phyloP scores from a whole-genome alignment of 2,113 vertebrate species.

The Cairina moschata region DNA sequence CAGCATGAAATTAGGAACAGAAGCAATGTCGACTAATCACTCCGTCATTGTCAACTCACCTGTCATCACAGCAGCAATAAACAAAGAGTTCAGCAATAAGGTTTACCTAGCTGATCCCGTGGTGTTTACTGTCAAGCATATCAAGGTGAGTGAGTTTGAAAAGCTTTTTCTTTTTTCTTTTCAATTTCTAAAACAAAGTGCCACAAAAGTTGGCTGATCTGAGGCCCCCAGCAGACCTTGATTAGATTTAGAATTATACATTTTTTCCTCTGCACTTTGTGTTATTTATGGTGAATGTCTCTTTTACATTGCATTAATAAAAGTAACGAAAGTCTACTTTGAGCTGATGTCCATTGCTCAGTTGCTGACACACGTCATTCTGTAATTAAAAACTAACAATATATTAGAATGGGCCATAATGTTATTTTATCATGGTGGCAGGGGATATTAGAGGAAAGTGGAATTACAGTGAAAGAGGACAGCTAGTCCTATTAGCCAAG shows the following conservation, averaged over 20 bases:
- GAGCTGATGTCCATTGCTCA: slow-evolving; percentile 29
- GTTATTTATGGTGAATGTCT: slow-evolving; percentile 42
- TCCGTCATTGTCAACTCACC: slow-evolving; percentile 97
- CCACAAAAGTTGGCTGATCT: background rate
- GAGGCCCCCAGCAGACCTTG: background rate
- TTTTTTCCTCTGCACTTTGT: slow-evolving; percentile 32
- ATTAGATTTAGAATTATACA: slow-evolving; percentile 55
- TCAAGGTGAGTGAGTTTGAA: slow-evolving; percentile 83
- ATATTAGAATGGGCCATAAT: slow-evolving; percentile 25
- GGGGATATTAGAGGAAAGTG: background rate
- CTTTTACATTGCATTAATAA: background rate
- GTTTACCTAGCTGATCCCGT: slow-evolving; percentile 97
- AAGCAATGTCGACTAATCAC: slow-evolving; percentile 94
- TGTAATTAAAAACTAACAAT: slow-evolving; percentile 56
- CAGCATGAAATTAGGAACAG: slow-evolving; percentile 93
- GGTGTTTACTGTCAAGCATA: slow-evolving; percentile 93
- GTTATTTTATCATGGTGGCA: slow-evolving; percentile 50
- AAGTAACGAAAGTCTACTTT: slow-evolving; percentile 14
- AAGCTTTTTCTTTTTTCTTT: background rate
- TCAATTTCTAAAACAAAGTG: background rate
- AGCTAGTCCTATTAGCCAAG: slow-evolving; percentile 49
- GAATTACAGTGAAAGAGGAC: slow-evolving; percentile 34
- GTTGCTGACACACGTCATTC: slow-evolving; percentile 45
- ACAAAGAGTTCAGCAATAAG: slow-evolving; percentile 96
- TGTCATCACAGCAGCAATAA: slow-evolving; percentile 95